These are phyloP conservation scores for Rallus crepitans DNA, from an alignment of 2,797 vertebrate species.

Conservation along the genomic window DNA sequence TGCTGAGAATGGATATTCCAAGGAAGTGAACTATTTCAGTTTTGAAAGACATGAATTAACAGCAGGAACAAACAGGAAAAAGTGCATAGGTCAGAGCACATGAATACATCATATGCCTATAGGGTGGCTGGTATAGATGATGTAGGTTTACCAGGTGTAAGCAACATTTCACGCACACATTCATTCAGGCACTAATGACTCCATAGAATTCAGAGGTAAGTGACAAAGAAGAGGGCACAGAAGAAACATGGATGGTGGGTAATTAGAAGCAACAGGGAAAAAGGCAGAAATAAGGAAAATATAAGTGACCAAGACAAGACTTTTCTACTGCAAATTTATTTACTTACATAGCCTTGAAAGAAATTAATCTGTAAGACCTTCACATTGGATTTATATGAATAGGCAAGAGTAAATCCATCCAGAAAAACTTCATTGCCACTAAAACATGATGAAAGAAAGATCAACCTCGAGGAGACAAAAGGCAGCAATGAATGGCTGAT, in stretches of 20 bases:
- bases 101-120: rapidly evolving
- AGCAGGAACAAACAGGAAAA: neutral
- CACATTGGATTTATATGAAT: neutral
- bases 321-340: neutral
- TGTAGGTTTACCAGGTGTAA: neutral
- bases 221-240: neutral
- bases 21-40: neutral
- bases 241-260: neutral
- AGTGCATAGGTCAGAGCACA: neutral
- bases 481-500: neutral
- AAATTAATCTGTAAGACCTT: neutral
- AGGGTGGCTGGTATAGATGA: neutral
- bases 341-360: neutral
- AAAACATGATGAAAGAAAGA: neutral
- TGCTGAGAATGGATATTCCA: neutral
- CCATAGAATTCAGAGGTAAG: neutral
- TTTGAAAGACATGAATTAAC: neutral
- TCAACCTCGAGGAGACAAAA: conserved; percentile 12
- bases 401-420: neutral
- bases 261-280: neutral
- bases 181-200: neutral
- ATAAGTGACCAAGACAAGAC: neutral
- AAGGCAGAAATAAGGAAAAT: neutral
- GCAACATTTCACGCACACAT: rapidly evolving
- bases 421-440: neutral